Evolutionary conservation across 2,797 vertebrate genomes (phyloP), one percentile per base, ranked within the genome.

Genomic region (Sparus aurata): DNA sequence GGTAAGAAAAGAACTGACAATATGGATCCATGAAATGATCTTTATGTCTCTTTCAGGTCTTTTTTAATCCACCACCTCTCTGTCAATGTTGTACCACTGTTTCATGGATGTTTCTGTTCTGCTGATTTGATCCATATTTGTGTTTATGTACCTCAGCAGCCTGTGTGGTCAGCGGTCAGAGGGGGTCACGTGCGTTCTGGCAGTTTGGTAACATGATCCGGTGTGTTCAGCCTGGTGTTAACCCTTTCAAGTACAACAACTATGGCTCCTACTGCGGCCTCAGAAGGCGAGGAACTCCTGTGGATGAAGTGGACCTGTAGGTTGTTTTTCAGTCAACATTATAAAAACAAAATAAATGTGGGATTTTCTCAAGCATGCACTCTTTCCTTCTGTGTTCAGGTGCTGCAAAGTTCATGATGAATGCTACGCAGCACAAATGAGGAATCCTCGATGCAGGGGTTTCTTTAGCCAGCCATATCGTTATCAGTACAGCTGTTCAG

Each of bases 221-320:
- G 2, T 95, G 95, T 1, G 0, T 22, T 68, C 93, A 95, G 87
- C 93, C 95, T 0, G 85, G 72, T 1, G 67, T 84, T 1, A 93
- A 57, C 75, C 70, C 94, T 7, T 34, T 95, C 0, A 7, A 0
- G 0, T 95, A 93, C 87, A 94, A 78, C 12, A 0, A 92, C 1
- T 95, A 95, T 1, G 94, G 95, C 75, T 95, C 95, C 83, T 94
- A 90, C 88, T 95, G 95, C 11, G 95, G 94, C 20, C 46, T 95
- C 0, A 92, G 94, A 0, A 94, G 94, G 0, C 16, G 0, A 0
- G 94, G 92, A 30, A 73, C 73, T 1, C 93, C 94, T 6, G 49
- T 30, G 50, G 94, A 95, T 12, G 92, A 85, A 0, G 2, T 91
- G 60, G 95, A 95, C 85, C 43, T 10, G 94, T 95, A 88, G 49